Base-by-base conservation (phyloP, 1,140 invertebrate genomes). In the Helicorthomorpha holstii region DNA sequence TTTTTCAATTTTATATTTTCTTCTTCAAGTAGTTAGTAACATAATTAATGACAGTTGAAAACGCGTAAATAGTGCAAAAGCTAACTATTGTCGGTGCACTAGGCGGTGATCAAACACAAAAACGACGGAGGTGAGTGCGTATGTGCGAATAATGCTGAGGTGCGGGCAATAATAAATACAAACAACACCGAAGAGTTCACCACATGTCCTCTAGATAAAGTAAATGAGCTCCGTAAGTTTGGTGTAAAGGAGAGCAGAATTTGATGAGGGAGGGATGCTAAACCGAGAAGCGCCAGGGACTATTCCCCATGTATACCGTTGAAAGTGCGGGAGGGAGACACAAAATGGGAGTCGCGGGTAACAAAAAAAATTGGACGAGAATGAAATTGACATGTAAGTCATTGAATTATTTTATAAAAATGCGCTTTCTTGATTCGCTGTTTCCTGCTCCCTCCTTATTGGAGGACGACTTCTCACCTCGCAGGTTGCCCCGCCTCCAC, bases 401-500 rank as follows among this genome's bases (percentile, higher is more conserved):
- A 19, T 19, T 38, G 24, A 52, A 52, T 52, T 25, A 52, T 47
- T 52, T 52, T 52, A 34, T 48, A 52, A 52, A 52, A 52, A 52
- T 52, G 51, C 51, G 44, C 51, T 48, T 38, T 19, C 51, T 47
- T 52, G 51, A 52, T 52, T 52, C 51, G 51, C 41, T 46, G 44
- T 52, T 52, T 27, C 51, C 51, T 47, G 44, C 44, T 42, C 43
- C 3, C 4, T 34, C 27, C 51, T 48, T 7, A 52, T 52, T 52
- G 51, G 51, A 47, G 3, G 45, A 48, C 41, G 44, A 48, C 51
- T 52, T 52, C 51, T 47, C 51, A 52, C 51, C 51, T 52, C 51
- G 51, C 51, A 52, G 51, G 51, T 52, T 52, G 44, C 51, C 47
- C 51, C 51, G 51, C 51, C 51, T 48, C 51, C 4, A 12, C 25